Evolutionary conservation across 2,797 vertebrate genomes (phyloP).

Genomic region (Jordanella pulchra): DNA sequence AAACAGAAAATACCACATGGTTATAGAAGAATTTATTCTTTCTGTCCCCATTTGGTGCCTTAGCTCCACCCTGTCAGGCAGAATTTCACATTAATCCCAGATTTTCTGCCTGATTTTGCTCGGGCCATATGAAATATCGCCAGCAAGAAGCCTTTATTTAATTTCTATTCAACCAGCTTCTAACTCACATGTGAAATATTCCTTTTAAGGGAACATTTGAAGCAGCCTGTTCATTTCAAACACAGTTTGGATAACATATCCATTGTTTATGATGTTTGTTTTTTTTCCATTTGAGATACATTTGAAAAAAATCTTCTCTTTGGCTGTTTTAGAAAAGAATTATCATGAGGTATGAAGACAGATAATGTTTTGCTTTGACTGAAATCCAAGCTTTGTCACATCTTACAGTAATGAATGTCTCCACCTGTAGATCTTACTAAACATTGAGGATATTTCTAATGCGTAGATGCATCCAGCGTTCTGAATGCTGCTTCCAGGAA

Average conservation of each 20-base stretch:
- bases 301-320: no score
- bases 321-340: not conserved
- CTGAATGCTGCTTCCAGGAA: not conserved
- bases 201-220: conserved; percentile 55
- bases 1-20: conserved; percentile 47
- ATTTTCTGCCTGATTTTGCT: conserved; percentile 37
- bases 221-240: conserved; percentile 28
- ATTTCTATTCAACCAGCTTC: conserved; percentile 26
- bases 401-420: not conserved
- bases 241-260: conserved; percentile 10
- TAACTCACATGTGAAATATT: conserved; percentile 57
- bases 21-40: conserved; percentile 32
- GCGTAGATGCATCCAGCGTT: not conserved
- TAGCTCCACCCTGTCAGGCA: conserved; percentile 29
- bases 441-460: not conserved
- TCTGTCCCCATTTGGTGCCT: conserved; percentile 46
- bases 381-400: not conserved
- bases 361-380: not conserved
- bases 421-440: conserved; percentile 1
- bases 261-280: not conserved
- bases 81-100: conserved; percentile 21
- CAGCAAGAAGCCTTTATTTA: conserved; percentile 43
- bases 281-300: not conserved
- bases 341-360: not conserved
- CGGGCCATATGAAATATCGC: conserved; percentile 30